These are phyloP conservation scores for Cephalopachus bancanus DNA, from an alignment of 2,797 vertebrate genomes.

Conservation along the genomic window DNA sequence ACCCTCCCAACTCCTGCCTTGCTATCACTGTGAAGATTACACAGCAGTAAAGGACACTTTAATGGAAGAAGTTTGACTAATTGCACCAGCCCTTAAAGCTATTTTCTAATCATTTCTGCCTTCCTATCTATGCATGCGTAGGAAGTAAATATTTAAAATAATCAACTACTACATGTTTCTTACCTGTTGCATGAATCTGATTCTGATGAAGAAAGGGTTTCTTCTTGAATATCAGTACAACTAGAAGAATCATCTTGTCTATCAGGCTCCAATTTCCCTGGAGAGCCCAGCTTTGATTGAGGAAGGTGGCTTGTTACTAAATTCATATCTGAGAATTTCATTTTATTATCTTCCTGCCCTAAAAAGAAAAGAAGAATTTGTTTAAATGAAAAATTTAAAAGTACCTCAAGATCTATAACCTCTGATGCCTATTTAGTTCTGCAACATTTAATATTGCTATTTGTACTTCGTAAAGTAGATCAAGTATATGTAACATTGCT, in stretches of 20 bases:
- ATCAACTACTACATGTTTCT: neutral
- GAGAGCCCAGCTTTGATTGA: neutral
- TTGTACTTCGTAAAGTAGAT: conserved; percentile 34
- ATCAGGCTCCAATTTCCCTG: neutral
- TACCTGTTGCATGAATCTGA: conserved; percentile 86
- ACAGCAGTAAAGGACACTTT: neutral
- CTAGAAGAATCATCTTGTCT: neutral
- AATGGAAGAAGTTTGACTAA: neutral
- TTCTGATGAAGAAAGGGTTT: neutral
- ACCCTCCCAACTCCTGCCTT: neutral
- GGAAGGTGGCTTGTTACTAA: neutral
- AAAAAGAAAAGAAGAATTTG: conserved; percentile 22
- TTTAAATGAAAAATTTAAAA: conserved; percentile 3
- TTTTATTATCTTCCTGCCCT: conserved; percentile 71
- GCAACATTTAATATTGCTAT: conserved; percentile 5
- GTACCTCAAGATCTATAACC: conserved; percentile 8
- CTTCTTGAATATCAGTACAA: conserved; percentile 56
- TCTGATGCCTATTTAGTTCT: neutral
- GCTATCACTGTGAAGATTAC: neutral
- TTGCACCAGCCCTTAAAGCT: neutral
- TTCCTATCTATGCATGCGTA: neutral
- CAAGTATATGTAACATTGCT: neutral
- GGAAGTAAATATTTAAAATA: neutral
- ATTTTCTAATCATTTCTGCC: neutral
- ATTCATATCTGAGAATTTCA: neutral